Evolutionary conservation across 2,888 invertebrate genomes (phyloP).

Genomic region (Eristalis pertinax): DNA sequence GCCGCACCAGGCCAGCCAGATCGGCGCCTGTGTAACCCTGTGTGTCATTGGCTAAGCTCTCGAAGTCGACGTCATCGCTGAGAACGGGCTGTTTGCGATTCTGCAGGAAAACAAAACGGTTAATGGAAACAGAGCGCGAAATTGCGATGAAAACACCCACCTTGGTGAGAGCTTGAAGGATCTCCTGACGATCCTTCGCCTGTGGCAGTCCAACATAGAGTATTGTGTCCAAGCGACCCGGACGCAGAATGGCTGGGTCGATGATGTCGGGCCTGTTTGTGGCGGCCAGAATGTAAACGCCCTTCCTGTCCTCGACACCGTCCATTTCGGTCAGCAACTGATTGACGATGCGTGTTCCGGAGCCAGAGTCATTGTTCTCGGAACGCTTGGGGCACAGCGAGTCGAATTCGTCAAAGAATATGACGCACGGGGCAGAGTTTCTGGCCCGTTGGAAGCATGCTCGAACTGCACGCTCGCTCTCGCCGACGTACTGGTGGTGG

Average conservation of each 20-base stretch:
- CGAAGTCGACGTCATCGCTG: conserved; percentile 89
- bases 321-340: conserved; percentile 99
- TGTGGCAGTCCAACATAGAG: conserved; percentile 95
- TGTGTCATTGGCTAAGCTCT: conserved; percentile 86
- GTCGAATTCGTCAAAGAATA: conserved; percentile 99
- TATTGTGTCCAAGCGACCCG: conserved; percentile 94
- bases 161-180: conserved; percentile 94
- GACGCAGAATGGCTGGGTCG: conserved; percentile 95
- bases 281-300: conserved; percentile 97
- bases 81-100: conserved; percentile 90
- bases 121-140: conserved; percentile 28
- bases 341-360: conserved; percentile 94
- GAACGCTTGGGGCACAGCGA: conserved; percentile 95
- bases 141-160: conserved; percentile 79
- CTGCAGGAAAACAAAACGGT: no score
- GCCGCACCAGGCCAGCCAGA: conserved; percentile 92
- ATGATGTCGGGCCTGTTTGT: conserved; percentile 98
- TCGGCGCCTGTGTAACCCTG: conserved; percentile 97
- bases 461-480: conserved; percentile 98
- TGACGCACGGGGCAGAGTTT: conserved; percentile 98
- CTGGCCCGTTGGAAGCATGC: conserved; percentile 96
- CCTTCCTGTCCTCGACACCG: conserved; percentile 94
- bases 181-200: conserved; percentile 90
- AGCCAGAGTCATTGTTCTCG: conserved; percentile 87
- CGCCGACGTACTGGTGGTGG: conserved; percentile 93